phyloP scores from a whole-genome alignment of 2,888 invertebrate genomes.

The Yponomeuta plumbellus region DNA sequence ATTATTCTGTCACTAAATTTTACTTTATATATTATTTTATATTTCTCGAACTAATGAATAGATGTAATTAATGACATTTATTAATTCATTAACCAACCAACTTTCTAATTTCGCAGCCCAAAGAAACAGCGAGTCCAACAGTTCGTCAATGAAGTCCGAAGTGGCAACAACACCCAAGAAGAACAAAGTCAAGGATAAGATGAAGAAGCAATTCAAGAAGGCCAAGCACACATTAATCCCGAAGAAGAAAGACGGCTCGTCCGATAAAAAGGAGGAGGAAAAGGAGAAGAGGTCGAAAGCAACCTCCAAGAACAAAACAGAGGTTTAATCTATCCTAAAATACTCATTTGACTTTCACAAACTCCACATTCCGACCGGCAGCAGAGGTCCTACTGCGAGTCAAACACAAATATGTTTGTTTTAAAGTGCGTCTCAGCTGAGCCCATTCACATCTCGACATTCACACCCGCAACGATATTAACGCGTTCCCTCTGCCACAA shows the following conservation, averaged over 20 bases:
- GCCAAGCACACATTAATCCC: constrained; percentile 65
- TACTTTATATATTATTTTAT: too few relatives aligned
- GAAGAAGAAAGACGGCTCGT: constrained; percentile 54
- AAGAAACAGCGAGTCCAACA: constrained; percentile 64
- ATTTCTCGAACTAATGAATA: too few relatives aligned
- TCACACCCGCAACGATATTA: too few relatives aligned
- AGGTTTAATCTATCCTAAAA: not conserved
- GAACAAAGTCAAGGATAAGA: constrained; percentile 68
- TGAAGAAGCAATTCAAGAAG: constrained; percentile 68
- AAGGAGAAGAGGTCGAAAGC: constrained; percentile 50
- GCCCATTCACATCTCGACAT: too few relatives aligned
- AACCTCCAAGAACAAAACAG: not conserved
- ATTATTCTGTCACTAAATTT: too few relatives aligned
- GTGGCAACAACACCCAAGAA: constrained; percentile 55
- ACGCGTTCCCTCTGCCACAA: too few relatives aligned
- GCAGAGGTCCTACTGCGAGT: too few relatives aligned
- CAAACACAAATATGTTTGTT: too few relatives aligned
- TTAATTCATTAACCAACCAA: not conserved
- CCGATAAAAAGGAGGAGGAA: constrained; percentile 46
- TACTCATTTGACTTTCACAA: not conserved
- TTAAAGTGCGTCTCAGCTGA: too few relatives aligned
- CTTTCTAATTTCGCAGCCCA: constrained; percentile 51
- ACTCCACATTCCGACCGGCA: too few relatives aligned
- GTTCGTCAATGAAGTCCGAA: constrained; percentile 65
- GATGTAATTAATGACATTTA: too few relatives aligned